Evolutionary conservation across 2,888 invertebrate species (phyloP).

Genomic region (Onchidella celtica): DNA sequence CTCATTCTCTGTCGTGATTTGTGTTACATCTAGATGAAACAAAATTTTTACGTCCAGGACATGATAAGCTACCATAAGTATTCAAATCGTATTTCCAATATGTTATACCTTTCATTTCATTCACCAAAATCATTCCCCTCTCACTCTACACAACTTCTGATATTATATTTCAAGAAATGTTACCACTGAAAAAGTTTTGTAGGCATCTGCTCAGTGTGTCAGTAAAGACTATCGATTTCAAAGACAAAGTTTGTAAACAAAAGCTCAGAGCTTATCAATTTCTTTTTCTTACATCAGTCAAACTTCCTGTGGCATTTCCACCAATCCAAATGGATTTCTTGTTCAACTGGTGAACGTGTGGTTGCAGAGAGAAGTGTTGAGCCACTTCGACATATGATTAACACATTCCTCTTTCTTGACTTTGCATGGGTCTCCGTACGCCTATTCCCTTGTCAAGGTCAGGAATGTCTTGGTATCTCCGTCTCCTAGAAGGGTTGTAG

Average conservation of each 20-base stretch:
- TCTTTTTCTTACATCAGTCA: not conserved
- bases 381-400: not conserved
- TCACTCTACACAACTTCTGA: not conserved
- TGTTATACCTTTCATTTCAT: not conserved
- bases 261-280: not conserved
- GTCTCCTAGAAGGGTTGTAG: not conserved
- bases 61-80: not conserved
- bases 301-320: not conserved
- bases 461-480: constrained; percentile 8
- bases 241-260: not conserved
- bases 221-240: not conserved
- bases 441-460: not conserved
- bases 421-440: not conserved
- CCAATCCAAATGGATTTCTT: not conserved
- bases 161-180: not conserved
- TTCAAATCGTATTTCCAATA: not conserved
- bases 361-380: not conserved
- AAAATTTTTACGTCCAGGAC: not conserved
- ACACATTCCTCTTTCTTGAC: constrained; percentile 10
- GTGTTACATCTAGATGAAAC: not conserved
- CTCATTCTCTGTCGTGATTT: not conserved
- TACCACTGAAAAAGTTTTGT: not conserved
- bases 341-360: not conserved
- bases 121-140: not conserved
- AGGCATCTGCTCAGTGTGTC: not conserved